These are phyloP conservation scores for Lethenteron camtschaticum DNA, from an alignment of 2,113 vertebrate species.

Conservation along the genomic window DNA sequence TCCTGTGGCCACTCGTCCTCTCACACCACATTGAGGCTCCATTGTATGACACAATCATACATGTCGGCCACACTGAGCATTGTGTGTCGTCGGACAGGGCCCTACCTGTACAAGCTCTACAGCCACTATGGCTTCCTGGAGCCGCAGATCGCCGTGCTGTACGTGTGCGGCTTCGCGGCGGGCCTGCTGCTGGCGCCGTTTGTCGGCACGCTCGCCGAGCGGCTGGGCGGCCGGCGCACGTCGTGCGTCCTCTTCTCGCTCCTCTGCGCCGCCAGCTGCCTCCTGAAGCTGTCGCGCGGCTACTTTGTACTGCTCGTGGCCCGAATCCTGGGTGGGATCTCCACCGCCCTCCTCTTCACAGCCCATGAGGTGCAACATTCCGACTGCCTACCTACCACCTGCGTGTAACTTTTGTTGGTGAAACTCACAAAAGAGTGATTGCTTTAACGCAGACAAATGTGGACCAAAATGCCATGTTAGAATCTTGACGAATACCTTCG, in stretches of 20 bases:
- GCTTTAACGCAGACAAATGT: too few relatives aligned
- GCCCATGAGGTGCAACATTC: conserved; percentile 30
- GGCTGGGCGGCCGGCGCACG: conserved; percentile 35
- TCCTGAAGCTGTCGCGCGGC: conserved; percentile 60
- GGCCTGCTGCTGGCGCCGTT: conserved; percentile 50
- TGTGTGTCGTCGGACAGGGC: conserved; percentile 15
- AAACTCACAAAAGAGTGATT: too few relatives aligned
- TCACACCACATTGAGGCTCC: too few relatives aligned
- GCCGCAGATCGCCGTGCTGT: conserved; percentile 67
- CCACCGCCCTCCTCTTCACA: conserved; percentile 51
- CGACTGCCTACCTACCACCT: too few relatives aligned
- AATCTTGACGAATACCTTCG: too few relatives aligned
- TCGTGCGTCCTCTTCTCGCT: conserved; percentile 61
- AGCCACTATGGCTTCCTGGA: conserved; percentile 73
- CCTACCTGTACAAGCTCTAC: conserved; percentile 79
- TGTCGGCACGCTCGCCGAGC: conserved; percentile 40
- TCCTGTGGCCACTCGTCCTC: too few relatives aligned
- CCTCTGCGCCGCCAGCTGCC: conserved; percentile 45
- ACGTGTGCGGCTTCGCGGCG: conserved; percentile 60
- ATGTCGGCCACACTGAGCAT: too few relatives aligned
- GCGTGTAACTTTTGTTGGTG: too few relatives aligned
- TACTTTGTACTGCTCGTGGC: conserved; percentile 57
- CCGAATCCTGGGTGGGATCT: conserved; percentile 51
- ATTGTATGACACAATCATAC: too few relatives aligned
- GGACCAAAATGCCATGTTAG: too few relatives aligned